phyloP scores from a whole-genome alignment of 2,888 invertebrate genomes.

The Eutolmus rufibarbis region DNA sequence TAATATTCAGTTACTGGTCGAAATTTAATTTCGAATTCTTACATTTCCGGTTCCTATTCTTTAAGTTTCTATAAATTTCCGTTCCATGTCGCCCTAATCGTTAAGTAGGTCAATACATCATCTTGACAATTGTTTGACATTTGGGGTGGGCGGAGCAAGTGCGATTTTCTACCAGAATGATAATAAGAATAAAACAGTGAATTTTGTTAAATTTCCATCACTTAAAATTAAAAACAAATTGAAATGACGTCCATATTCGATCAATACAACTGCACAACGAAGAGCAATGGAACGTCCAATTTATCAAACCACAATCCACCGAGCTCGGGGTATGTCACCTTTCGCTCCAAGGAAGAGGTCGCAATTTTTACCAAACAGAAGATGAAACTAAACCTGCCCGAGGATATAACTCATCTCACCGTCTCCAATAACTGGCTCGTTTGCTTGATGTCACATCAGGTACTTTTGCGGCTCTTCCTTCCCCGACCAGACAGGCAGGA shows the following conservation, averaged over 20 bases:
- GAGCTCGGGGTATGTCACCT: conserved; percentile 66
- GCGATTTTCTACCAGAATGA: background rate
- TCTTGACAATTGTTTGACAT: background rate
- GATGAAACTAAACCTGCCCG: conserved; percentile 80
- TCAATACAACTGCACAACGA: conserved; percentile 83
- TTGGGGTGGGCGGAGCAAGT: background rate
- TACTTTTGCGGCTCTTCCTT: conserved; percentile 81
- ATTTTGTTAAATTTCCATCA: background rate
- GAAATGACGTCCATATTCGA: conserved; percentile 83
- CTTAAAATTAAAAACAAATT: background rate
- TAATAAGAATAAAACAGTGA: background rate
- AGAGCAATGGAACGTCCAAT: conserved; percentile 57
- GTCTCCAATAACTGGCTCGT: conserved; percentile 85
- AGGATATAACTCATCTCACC: conserved; percentile 79
- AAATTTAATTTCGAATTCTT: background rate
- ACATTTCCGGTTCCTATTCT: background rate
- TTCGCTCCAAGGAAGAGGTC: conserved; percentile 73
- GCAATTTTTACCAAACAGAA: conserved; percentile 88
- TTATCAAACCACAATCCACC: conserved; percentile 61
- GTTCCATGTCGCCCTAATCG: background rate
- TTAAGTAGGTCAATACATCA: background rate
- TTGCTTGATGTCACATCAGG: conserved; percentile 83
- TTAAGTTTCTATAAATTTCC: background rate
- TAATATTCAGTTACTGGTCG: too few species aligned
- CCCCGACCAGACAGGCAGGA: conserved; percentile 79